These are phyloP conservation scores for Bombus balteatus DNA, from an alignment of 1,140 invertebrate genomes.

Conservation along the genomic window DNA sequence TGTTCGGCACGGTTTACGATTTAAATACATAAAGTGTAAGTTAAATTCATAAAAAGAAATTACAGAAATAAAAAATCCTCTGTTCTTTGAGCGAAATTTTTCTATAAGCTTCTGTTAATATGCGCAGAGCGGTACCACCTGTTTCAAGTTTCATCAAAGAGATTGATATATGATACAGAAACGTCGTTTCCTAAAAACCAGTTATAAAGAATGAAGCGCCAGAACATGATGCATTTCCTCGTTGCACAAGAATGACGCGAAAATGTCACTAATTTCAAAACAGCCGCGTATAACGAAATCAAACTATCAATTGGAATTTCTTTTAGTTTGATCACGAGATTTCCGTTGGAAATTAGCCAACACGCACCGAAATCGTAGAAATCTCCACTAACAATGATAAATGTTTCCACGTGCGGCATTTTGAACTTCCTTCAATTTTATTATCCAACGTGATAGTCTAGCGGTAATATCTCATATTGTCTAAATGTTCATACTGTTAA, in stretches of 20 bases:
- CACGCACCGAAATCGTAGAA: slow-evolving; percentile 20
- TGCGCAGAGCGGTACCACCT: neutral
- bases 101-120: neutral
- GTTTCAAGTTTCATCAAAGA: neutral
- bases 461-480: neutral
- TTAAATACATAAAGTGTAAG: neutral
- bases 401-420: slow-evolving; percentile 29
- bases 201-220: neutral
- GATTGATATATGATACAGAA: neutral
- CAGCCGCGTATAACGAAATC: neutral
- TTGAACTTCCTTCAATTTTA: slow-evolving; percentile 2
- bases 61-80: neutral
- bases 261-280: neutral
- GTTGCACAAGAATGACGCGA: neutral
- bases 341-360: slow-evolving; percentile 39
- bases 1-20: neutral
- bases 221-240: neutral
- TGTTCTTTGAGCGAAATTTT: neutral
- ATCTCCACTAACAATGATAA: slow-evolving; percentile 40
- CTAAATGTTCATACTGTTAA: neutral
- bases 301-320: slow-evolving; percentile 32
- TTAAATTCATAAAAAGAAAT: slow-evolving; percentile 9
- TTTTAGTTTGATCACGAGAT: slow-evolving; percentile 29
- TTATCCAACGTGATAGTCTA: neutral
- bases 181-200: neutral